Percentiles rank a stretch among this genome's conserved stretches.
These are phyloP conservation scores for Chromis chromis DNA, from an alignment of 2,797 vertebrate species.

Conservation along the genomic window DNA sequence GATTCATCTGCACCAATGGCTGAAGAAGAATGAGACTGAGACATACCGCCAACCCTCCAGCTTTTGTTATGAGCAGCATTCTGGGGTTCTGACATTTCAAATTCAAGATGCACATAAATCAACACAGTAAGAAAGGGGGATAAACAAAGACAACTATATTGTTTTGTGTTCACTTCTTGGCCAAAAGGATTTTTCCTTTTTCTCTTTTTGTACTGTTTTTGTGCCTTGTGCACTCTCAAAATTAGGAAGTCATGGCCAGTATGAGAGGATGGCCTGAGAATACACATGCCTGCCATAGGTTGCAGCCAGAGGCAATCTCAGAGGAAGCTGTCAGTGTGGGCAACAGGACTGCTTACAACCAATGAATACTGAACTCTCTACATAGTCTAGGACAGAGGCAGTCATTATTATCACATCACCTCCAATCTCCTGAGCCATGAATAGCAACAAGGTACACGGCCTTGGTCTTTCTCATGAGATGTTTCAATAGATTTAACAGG, in stretches of 20 bases:
- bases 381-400: constrained; percentile 34
- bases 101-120: constrained; percentile 8
- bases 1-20: constrained; percentile 67
- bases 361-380: constrained; percentile 62
- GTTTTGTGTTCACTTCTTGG: neutral
- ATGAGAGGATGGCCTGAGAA: constrained; percentile 31
- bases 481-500: constrained; percentile 45
- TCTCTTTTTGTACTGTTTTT: neutral
- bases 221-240: constrained; percentile 13
- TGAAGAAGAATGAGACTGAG: constrained; percentile 32
- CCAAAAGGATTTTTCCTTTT: neutral
- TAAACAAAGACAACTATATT: neutral
- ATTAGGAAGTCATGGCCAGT: constrained; percentile 47
- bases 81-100: constrained; percentile 4
- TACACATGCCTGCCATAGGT: constrained; percentile 41
- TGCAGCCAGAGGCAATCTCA: constrained; percentile 59
- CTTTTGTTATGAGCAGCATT: constrained; percentile 37
- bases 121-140: neutral
- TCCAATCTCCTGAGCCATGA: constrained; percentile 42
- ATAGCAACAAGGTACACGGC: constrained; percentile 34
- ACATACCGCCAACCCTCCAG: constrained; percentile 28
- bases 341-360: constrained; percentile 43
- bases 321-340: constrained; percentile 58
- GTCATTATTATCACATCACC: constrained; percentile 61
- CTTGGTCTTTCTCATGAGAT: constrained; percentile 36